Base-by-base conservation (phyloP, 2,113 vertebrate species). In the Pogonocichla stellata region DNA sequence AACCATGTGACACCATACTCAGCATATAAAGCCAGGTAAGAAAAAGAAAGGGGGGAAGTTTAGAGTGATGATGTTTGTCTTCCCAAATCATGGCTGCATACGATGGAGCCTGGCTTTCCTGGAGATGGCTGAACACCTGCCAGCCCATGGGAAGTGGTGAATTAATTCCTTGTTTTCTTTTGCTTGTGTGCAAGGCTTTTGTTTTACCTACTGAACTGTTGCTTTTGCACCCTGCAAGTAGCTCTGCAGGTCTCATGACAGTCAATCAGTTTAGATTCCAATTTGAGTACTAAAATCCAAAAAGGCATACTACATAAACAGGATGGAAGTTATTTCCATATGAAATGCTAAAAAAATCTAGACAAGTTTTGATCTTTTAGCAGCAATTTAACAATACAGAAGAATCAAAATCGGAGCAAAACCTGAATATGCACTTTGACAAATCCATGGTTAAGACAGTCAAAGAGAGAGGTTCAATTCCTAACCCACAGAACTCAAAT, bases 41-140 rank as follows among this genome's bases (percentile, higher is more conserved):
- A 58, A 69, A 43, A 16, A 40, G 14, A 24, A 86, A 70, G 5
- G 2, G 14, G 7, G 38, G 38, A 36, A 36, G 36, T 36, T 36
- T 36, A 2, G 9, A 67, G 18, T 31, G 7, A 87, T 14, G 28
- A 15, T 25, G 10, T 34, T 42, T 69, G 31, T 69, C n/a, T 81
- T 73, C 50, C 40, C 43, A 69, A 84, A 72, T 50, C 10, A 51
- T 5, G 0, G 1, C 2, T 47, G 20, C 0, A 0, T 1, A 1
- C 23, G 26, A 64, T 14, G 9, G 7, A 80, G 14, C 34, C 34
- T 60, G 5, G 18, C 24, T 53, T 29, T 61, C 19, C 22, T 47
- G 31, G 29, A 22, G 33, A 47, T 33, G 26, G 23, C 14, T 31
- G 33, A 86, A 67, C n/a, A 29, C 12, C 26, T 62, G 51, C 20